Evolutionary conservation across 2,797 vertebrate genomes (phyloP).

Genomic region (Semotilus atromaculatus): DNA sequence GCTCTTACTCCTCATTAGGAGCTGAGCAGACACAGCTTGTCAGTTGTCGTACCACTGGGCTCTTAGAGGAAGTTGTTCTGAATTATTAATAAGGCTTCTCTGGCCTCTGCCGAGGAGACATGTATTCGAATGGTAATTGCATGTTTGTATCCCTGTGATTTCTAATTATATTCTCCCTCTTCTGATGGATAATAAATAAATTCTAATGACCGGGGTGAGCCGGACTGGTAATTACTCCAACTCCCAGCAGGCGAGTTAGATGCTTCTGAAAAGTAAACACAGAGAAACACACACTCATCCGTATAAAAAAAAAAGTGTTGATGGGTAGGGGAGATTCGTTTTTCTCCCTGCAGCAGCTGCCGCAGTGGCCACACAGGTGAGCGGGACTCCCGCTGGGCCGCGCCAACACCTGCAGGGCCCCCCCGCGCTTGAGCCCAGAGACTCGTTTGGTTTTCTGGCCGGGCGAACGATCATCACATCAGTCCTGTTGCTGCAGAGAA

Average conservation of each 20-base stretch:
- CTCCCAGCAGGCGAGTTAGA: slow-evolving; percentile 22
- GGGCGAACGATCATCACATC: slow-evolving; percentile 20
- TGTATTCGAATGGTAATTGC: slow-evolving; percentile 68
- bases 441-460: neutral
- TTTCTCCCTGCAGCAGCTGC: neutral
- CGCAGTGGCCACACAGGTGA: slow-evolving; percentile 9
- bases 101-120: slow-evolving; percentile 50
- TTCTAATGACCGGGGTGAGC: slow-evolving; percentile 63
- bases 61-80: slow-evolving; percentile 57
- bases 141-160: slow-evolving; percentile 63
- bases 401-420: slow-evolving; percentile 9
- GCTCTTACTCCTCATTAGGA: slow-evolving; percentile 69
- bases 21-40: slow-evolving; percentile 51
- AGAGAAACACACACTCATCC: slow-evolving; percentile 12
- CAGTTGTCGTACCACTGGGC: slow-evolving; percentile 47
- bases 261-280: slow-evolving; percentile 33
- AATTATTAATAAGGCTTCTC: slow-evolving; percentile 66
- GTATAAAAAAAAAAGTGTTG: slow-evolving; percentile 10
- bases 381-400: neutral
- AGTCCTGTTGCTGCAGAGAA: slow-evolving; percentile 17
- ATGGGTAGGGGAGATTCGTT: neutral
- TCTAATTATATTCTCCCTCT: slow-evolving; percentile 66
- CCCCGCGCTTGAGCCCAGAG: neutral
- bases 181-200: slow-evolving; percentile 67
- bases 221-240: slow-evolving; percentile 60